Evolutionary conservation across 2,888 invertebrate species (phyloP).

Genomic region (Philonicus albiceps): DNA sequence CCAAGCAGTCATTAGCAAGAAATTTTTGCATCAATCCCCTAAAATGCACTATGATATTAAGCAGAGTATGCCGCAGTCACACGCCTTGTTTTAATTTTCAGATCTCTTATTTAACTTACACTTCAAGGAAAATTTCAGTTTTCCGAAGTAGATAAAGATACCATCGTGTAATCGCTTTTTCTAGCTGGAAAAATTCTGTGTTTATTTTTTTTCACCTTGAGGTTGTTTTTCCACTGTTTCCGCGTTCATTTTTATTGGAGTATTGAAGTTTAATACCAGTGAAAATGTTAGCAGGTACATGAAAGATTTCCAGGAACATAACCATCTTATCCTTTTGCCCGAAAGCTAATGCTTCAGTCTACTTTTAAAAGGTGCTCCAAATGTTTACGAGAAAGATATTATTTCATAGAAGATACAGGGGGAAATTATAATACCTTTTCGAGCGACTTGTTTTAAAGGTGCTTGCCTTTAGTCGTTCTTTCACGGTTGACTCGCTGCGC

Average conservation of each 20-base stretch:
- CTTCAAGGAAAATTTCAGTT: neutral
- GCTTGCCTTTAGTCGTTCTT: neutral
- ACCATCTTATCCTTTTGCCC: neutral
- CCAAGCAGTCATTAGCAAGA: too few species aligned
- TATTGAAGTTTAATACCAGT: neutral
- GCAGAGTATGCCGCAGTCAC: neutral
- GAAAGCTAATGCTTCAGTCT: neutral
- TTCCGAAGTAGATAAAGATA: neutral
- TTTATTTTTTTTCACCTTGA: neutral
- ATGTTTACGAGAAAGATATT: neutral
- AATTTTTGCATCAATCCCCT: too few species aligned
- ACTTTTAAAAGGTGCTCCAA: neutral
- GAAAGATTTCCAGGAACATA: neutral
- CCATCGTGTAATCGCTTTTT: neutral
- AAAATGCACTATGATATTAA: too few species aligned
- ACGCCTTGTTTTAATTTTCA: neutral
- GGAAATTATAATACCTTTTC: neutral
- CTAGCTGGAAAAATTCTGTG: neutral
- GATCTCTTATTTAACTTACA: conserved; percentile 14
- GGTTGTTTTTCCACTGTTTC: neutral
- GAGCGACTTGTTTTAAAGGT: neutral
- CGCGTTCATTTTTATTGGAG: neutral
- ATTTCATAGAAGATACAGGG: neutral
- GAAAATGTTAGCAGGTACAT: neutral
- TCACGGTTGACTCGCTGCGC: neutral